Percentiles rank a stretch among this genome's conserved stretches.
Conservation (phyloP, 2,113 vertebrate species). For the Bos indicus region DNA sequence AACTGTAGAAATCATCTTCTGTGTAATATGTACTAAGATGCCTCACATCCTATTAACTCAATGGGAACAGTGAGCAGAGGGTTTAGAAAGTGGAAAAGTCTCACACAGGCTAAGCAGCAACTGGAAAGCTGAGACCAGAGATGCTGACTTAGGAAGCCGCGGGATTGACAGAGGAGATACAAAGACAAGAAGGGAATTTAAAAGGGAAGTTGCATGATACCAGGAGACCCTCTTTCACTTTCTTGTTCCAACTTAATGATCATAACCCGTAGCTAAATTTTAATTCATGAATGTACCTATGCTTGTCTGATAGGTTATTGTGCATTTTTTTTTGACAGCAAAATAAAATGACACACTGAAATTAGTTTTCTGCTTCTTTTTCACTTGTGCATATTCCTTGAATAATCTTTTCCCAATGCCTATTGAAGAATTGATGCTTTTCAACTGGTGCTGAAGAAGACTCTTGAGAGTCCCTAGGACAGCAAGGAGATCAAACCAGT, state of each 20-base stretch:
- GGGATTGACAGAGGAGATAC: not conserved
- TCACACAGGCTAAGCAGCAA: not conserved
- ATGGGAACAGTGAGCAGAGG: not conserved
- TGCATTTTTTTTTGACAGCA: not conserved
- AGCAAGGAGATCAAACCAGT: not conserved
- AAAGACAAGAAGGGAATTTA: not conserved
- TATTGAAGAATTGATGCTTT: not conserved
- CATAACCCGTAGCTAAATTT: not conserved
- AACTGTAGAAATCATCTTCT: not conserved
- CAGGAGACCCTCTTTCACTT: not conserved
- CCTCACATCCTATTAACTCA: not conserved
- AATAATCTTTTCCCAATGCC: not conserved
- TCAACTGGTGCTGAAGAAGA: not conserved
- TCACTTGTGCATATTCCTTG: not conserved
- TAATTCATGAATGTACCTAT: not conserved
- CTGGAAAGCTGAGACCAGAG: not conserved
- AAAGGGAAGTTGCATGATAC: not conserved
- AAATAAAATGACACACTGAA: not conserved
- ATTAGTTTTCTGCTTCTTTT: not conserved
- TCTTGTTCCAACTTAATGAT: not conserved
- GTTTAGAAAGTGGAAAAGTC: not conserved
- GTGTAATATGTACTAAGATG: no score
- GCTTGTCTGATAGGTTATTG: not conserved
- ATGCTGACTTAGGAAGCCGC: not conserved
- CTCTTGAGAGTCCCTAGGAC: not conserved